Conservation (phyloP, 2,797 vertebrate genomes). For the Heteromormyrus szaboi region DNA sequence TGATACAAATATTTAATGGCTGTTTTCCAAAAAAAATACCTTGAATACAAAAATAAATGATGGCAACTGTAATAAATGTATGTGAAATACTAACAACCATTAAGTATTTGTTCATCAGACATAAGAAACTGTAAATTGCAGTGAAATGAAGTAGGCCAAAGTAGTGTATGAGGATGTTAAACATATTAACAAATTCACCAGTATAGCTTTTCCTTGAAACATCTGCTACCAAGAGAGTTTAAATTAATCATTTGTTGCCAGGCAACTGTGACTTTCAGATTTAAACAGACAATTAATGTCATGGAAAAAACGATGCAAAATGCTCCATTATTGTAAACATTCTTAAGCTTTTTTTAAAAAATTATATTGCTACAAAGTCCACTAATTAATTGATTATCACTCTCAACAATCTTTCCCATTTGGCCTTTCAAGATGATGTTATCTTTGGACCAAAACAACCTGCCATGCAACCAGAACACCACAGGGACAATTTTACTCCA, state of each 20-base stretch:
- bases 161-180: background rate
- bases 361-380: background rate
- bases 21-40: background rate
- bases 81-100: background rate
- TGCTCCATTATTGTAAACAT: background rate
- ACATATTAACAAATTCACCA: background rate
- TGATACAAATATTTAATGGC: background rate
- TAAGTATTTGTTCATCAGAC: background rate
- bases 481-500: background rate
- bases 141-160: background rate
- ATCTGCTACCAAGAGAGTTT: slow-evolving; percentile 14
- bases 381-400: background rate
- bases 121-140: background rate
- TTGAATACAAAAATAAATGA: background rate
- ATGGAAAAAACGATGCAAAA: background rate
- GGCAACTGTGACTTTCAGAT: slow-evolving; percentile 17
- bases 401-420: background rate
- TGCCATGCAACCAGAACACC: background rate
- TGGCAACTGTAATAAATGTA: background rate
- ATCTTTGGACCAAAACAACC: background rate
- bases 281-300: slow-evolving; percentile 8
- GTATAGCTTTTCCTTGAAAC: slow-evolving; percentile 7
- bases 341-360: background rate
- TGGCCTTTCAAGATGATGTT: background rate
- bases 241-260: slow-evolving; percentile 25